Base-by-base conservation (phyloP, 1,140 invertebrate genomes). In the Macrocentrus cingulum region DNA sequence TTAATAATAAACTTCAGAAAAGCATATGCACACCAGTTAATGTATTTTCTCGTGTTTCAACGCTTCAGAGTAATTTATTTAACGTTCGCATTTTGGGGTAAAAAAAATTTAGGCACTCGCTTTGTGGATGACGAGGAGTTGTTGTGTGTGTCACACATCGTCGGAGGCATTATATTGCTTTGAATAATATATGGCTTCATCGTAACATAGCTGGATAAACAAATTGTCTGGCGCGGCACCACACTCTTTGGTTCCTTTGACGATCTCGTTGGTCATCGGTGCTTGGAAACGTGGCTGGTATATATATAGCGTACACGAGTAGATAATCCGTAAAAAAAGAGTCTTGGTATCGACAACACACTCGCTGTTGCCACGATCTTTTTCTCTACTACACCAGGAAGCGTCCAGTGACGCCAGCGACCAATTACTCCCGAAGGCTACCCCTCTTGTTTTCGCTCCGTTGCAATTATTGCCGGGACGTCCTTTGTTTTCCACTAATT, bases 391-490 rank as follows among this genome's bases (percentile, higher is more conserved):
- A 51, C 41, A 58, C 48, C 57, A 48, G 42, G 22, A 48, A 48
- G 42, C 42, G 36, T 58, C 48, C 56, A 58, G 23, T 58, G 56
- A 58, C 58, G 62, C 56, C 55, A 48, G 59, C n/a, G n/a, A n/a
- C 53, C 68, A 70, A 70, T 70, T 70, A 70, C 66, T 68, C 58
- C 48, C 19, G 36, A 55, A 46, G 59, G 50, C n/a, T n/a, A n/a
- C 49, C 63, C 57, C 58, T 67, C 66, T 64, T 66, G 66, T 68
- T 68, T 66, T 62, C 56, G 61, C 68, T 70, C 56, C 63, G 64
- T 68, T 66, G 68, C 68, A 70, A 70, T 70, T 70, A 70, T 68
- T 67, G 65, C 62, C 63, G 60, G 66, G 66, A 57, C 62, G 53
- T 70, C 60, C 67, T 68, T 70, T 70, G 68, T 68, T 65, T 58